Conservation (phyloP, 2,888 invertebrate species). For the Xestia c-nigrum region DNA sequence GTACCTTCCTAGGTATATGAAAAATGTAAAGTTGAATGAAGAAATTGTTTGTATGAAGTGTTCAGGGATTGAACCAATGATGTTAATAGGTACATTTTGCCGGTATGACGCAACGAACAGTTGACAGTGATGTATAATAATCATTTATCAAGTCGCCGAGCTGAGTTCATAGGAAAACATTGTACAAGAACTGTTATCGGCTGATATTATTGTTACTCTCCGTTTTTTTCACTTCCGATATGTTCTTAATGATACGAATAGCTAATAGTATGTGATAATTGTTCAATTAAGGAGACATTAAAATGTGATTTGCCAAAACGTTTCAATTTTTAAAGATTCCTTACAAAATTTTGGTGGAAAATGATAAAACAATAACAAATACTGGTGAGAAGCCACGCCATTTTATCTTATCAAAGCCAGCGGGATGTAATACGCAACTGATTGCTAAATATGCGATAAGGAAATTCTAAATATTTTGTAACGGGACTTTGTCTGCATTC, state of each 20-base stretch:
- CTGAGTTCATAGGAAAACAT: constrained; percentile 32
- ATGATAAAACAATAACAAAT: constrained; percentile 31
- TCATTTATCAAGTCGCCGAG: constrained; percentile 54
- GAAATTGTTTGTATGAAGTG: constrained; percentile 37
- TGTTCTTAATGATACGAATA: constrained; percentile 9
- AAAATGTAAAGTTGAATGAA: constrained; percentile 28
- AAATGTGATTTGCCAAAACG: constrained; percentile 28
- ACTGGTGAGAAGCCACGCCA: constrained; percentile 13
- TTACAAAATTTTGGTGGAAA: constrained; percentile 2
- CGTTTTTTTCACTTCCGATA: background rate
- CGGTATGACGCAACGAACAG: constrained; percentile 51
- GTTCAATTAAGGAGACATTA: background rate
- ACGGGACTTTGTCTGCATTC: constrained; percentile 17
- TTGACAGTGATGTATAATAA: constrained; percentile 59
- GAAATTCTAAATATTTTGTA: constrained; percentile 33
- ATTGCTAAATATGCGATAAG: constrained; percentile 21
- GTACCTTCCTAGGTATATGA: no score
- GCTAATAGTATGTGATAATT: constrained; percentile 12
- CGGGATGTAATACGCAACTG: constrained; percentile 15
- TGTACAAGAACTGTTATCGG: constrained; percentile 30
- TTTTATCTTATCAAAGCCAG: constrained; percentile 40
- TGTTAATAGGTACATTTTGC: constrained; percentile 52
- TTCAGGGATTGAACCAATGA: constrained; percentile 30
- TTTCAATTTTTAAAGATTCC: constrained; percentile 2
- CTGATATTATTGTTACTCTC: constrained; percentile 31